A percentile compares a stretch with the other conserved stretches of the same genome.
Conservation (phyloP, 2,888 invertebrate species). For the Balanococcus diminutus region DNA sequence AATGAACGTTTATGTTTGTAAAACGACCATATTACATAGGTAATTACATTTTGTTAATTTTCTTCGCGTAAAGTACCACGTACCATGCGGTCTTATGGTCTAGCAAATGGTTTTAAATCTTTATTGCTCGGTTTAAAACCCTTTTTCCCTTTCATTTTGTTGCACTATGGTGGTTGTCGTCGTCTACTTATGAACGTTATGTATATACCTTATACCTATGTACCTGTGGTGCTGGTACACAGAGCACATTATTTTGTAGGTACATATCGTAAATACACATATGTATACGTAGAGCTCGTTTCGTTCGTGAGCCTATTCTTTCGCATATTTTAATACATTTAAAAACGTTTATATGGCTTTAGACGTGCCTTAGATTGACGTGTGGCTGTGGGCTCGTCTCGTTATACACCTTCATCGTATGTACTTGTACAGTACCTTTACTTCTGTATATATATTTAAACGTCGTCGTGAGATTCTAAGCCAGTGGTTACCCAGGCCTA, state of each 20-base stretch:
- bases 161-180: neutral
- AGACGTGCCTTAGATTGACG: neutral
- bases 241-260: neutral
- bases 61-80: constrained; percentile 7
- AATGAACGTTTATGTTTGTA: neutral
- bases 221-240: neutral
- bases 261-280: neutral
- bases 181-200: neutral
- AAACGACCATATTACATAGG: too few relatives aligned
- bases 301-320: neutral
- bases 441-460: neutral
- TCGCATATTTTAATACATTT: constrained; percentile 10
- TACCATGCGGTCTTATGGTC: neutral
- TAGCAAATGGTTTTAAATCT: neutral
- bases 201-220: neutral
- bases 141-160: neutral
- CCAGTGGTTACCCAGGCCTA: neutral
- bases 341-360: constrained; percentile 25
- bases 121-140: neutral
- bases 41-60: neutral
- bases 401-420: neutral
- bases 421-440: neutral
- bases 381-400: neutral
- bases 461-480: neutral
- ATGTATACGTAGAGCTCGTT: neutral